Evolutionary conservation across 2,797 vertebrate species (phyloP).

Genomic region (Enteromius argenteus): DNA sequence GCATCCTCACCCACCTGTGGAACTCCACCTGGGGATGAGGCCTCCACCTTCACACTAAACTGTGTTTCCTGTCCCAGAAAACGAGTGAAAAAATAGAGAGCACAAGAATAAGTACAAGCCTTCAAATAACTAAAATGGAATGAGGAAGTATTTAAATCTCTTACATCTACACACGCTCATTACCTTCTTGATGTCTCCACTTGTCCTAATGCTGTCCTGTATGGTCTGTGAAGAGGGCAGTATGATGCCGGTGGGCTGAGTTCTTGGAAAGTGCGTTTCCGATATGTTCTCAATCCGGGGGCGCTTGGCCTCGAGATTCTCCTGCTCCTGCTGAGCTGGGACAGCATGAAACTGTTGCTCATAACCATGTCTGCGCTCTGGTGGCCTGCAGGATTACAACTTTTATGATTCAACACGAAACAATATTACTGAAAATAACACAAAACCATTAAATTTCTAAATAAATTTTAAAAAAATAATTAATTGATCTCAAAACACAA

Average conservation of each 20-base stretch:
- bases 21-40: slow-evolving; percentile 83
- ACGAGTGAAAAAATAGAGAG: not conserved
- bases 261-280: slow-evolving; percentile 88
- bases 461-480: not conserved
- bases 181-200: slow-evolving; percentile 94
- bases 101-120: not conserved
- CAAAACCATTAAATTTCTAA: too few relatives aligned
- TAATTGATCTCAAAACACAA: not conserved
- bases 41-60: slow-evolving; percentile 84
- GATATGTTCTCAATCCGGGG: slow-evolving; percentile 91
- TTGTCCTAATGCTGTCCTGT: slow-evolving; percentile 88
- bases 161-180: not conserved
- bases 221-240: slow-evolving; percentile 85
- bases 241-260: slow-evolving; percentile 77
- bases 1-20: slow-evolving; percentile 88
- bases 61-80: slow-evolving; percentile 83
- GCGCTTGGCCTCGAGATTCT: slow-evolving; percentile 89
- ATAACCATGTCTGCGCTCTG: slow-evolving; percentile 94
- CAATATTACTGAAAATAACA: not conserved
- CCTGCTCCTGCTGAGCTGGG: slow-evolving; percentile 86
- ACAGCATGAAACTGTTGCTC: slow-evolving; percentile 90
- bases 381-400: slow-evolving; percentile 81
- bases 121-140: not conserved
- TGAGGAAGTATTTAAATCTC: not conserved
- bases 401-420: not conserved